Evolutionary conservation across 2,113 vertebrate species (phyloP).

Genomic region (Galemys pyrenaicus): DNA sequence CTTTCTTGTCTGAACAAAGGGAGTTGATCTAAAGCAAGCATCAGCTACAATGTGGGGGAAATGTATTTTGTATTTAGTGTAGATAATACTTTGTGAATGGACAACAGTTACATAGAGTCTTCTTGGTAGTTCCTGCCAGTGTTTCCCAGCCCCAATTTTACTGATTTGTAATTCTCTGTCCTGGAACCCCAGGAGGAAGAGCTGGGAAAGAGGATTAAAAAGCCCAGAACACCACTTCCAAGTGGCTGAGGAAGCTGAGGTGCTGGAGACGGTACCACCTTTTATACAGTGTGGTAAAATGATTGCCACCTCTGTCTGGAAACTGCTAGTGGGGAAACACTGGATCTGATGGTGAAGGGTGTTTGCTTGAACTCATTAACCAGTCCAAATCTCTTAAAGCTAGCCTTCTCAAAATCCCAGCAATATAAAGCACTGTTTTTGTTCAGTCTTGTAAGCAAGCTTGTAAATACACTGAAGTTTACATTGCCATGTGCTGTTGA

Average conservation of each 20-base stretch:
- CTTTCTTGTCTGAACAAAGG: conserved; percentile 65
- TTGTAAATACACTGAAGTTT: conserved; percentile 87
- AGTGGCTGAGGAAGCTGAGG: background rate
- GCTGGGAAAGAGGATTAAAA: background rate
- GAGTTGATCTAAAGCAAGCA: conserved; percentile 60
- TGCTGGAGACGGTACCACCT: conserved; percentile 10
- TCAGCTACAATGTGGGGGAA: conserved; percentile 51
- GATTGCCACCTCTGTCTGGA: conserved; percentile 32
- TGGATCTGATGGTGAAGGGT: conserved; percentile 57
- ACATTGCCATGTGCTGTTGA: conserved; percentile 83
- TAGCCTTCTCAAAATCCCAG: conserved; percentile 82
- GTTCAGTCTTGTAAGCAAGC: conserved; percentile 82
- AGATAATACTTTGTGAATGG: conserved; percentile 72
- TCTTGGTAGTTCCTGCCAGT: conserved; percentile 63
- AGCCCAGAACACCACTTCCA: background rate
- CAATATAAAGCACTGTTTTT: conserved; percentile 84
- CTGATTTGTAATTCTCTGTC: conserved; percentile 31
- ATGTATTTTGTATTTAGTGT: conserved; percentile 74
- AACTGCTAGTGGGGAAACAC: conserved; percentile 57
- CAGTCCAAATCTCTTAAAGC: conserved; percentile 77
- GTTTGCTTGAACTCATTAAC: conserved; percentile 79
- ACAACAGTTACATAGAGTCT: conserved; percentile 72
- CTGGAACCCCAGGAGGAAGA: conserved; percentile 39
- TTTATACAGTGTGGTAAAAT: background rate
- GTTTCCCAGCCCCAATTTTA: conserved; percentile 66